Conservation (phyloP, 2,797 vertebrate species). For the Sebastes kiyomatsui region DNA sequence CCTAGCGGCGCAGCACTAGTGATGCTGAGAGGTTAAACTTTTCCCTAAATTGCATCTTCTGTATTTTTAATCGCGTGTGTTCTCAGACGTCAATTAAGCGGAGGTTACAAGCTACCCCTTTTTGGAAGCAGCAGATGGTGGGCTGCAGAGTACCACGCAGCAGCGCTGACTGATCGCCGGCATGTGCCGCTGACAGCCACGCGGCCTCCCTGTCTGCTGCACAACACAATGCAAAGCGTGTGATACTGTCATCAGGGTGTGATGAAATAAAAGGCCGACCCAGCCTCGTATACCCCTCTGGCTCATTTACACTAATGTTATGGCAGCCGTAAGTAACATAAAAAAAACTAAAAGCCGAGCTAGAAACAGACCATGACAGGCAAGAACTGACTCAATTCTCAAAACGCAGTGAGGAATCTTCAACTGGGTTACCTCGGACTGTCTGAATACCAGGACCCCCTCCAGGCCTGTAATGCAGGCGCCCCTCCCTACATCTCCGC, state of each 20-base stretch:
- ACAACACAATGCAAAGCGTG: slow-evolving; percentile 12
- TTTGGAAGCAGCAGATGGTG: slow-evolving; percentile 36
- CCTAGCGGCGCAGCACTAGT: not conserved
- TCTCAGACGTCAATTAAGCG: slow-evolving; percentile 28
- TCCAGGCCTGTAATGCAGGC: slow-evolving; percentile 16
- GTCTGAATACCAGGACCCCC: slow-evolving; percentile 9
- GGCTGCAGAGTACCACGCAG: slow-evolving; percentile 14
- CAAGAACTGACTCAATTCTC: not conserved
- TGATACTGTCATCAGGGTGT: not conserved
- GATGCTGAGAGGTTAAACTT: slow-evolving; percentile 24
- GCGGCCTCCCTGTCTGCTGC: slow-evolving; percentile 26
- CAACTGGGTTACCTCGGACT: slow-evolving; percentile 11
- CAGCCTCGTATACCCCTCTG: slow-evolving; percentile 12
- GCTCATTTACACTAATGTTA: slow-evolving; percentile 39
- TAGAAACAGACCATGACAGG: not conserved
- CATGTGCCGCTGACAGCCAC: slow-evolving; percentile 29
- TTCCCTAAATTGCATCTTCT: slow-evolving; percentile 17
- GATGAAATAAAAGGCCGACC: slow-evolving; percentile 11
- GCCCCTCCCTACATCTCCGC: slow-evolving; percentile 41
- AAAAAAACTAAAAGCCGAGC: slow-evolving; percentile 15
- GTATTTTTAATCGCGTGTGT: slow-evolving; percentile 52
- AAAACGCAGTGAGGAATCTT: not conserved
- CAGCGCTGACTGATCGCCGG: slow-evolving; percentile 24
- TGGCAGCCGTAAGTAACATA: slow-evolving; percentile 8
- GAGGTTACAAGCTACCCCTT: slow-evolving; percentile 33